Percentiles rank a stretch among this genome's conserved stretches.
phyloP scores from a whole-genome alignment of 1,140 invertebrate genomes.

The Drosophila burlai region DNA sequence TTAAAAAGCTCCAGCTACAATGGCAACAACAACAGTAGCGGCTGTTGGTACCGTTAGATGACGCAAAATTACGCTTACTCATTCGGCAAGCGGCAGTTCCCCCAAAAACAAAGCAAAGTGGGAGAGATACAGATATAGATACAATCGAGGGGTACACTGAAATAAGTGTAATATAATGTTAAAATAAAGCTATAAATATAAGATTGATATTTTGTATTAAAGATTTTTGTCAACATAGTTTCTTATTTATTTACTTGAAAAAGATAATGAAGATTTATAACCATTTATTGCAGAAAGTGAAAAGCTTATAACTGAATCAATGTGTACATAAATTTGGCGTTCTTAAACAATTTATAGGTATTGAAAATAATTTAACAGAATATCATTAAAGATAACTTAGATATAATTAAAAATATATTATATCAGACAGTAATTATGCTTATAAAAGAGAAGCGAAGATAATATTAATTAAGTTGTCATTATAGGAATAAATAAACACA shows the following conservation, averaged over 20 bases:
- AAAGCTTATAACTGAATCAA: no score
- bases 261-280: not conserved
- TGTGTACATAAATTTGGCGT: not conserved
- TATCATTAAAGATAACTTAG: not conserved
- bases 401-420: no score
- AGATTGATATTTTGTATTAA: not conserved
- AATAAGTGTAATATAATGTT: not conserved
- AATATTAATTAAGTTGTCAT: no score
- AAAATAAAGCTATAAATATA: not conserved
- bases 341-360: not conserved
- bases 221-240: not conserved
- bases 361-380: not conserved
- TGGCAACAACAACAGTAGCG: conserved; percentile 72
- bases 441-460: no score
- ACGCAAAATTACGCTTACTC: conserved; percentile 83
- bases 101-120: conserved; percentile 41
- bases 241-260: not conserved
- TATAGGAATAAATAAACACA: no score
- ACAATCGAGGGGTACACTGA: conserved; percentile 20
- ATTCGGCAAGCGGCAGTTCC: conserved; percentile 64
- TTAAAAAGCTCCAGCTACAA: conserved; percentile 48
- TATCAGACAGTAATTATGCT: no score
- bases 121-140: conserved; percentile 31
- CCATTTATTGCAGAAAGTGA: no score
- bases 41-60: conserved; percentile 77